Evolutionary conservation across 2,113 vertebrate species (phyloP).

Genomic region (Morone chrysops): DNA sequence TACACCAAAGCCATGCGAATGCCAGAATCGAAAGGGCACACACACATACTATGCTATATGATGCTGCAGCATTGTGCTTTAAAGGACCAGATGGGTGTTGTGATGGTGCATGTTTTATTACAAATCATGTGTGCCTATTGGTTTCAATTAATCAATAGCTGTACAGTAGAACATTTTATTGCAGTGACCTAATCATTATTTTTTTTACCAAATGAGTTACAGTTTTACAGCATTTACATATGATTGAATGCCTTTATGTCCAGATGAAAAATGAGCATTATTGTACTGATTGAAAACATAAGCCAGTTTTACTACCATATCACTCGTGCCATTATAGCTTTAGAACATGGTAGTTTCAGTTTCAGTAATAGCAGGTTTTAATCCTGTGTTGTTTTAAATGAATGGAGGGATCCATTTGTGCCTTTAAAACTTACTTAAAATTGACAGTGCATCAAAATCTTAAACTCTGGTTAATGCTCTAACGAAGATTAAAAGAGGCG

Average conservation of each 20-base stretch:
- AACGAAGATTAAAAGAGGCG: not conserved
- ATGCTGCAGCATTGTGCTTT: slow-evolving; percentile 8
- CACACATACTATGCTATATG: not conserved
- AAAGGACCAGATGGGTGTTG: not conserved
- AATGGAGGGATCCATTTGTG: not conserved
- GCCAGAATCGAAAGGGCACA: slow-evolving; percentile 23
- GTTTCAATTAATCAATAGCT: not conserved
- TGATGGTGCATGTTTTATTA: not conserved
- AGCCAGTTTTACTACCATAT: not conserved
- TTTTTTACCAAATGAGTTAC: too few relatives aligned
- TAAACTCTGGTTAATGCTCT: too few relatives aligned
- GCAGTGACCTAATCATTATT: not conserved
- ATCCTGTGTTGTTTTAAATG: not conserved
- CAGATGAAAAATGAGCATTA: too few relatives aligned
- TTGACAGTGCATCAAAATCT: not conserved
- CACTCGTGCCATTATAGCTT: not conserved
- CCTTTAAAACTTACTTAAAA: not conserved
- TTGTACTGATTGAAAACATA: too few relatives aligned
- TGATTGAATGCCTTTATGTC: too few relatives aligned
- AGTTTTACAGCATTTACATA: not conserved
- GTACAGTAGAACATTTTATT: not conserved
- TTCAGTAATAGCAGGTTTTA: not conserved
- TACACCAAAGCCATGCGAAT: slow-evolving; percentile 16
- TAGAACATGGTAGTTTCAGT: not conserved
- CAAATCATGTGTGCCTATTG: too few relatives aligned